Percentiles rank a stretch among this genome's conserved stretches.
Evolutionary conservation across 2,113 vertebrate species (phyloP).

Genomic region (Bolborhynchus lineola): DNA sequence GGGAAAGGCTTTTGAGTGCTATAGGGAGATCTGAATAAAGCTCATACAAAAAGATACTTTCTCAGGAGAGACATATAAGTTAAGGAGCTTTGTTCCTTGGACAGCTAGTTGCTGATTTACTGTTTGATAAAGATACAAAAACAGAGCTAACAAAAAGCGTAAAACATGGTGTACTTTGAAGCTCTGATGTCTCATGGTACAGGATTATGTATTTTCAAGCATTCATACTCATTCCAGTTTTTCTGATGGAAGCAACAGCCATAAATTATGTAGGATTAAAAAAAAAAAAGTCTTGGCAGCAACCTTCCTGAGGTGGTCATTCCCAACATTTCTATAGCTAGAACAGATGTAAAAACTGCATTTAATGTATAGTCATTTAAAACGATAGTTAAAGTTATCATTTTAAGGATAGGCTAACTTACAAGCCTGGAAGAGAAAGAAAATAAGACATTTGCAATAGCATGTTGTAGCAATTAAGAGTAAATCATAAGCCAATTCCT

Average conservation of each 20-base stretch:
- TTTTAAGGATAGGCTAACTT: not conserved
- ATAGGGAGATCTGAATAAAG: not conserved
- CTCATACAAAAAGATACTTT: not conserved
- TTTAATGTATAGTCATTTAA: not conserved
- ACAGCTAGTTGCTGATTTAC: not conserved
- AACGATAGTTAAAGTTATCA: not conserved
- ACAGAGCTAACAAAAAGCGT: not conserved
- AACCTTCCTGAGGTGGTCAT: not conserved
- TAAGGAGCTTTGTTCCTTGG: not conserved
- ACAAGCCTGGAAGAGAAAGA: not conserved
- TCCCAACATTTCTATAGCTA: slow-evolving; percentile 5
- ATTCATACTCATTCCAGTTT: not conserved
- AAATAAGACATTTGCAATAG: not conserved
- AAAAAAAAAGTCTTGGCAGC: not conserved
- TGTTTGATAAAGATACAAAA: not conserved
- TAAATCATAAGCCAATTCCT: not conserved
- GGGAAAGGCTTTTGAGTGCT: not conserved
- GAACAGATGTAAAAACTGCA: not conserved
- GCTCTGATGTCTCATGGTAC: not conserved
- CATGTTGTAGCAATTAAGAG: slow-evolving; percentile 29
- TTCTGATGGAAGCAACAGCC: slow-evolving; percentile 11
- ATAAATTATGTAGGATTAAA: not conserved
- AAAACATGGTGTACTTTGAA: not conserved
- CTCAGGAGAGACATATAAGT: not conserved
- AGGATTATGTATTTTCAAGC: not conserved